Evolutionary conservation across 1,140 invertebrate genomes (phyloP).

Genomic region (Drosophila subpulchrella): DNA sequence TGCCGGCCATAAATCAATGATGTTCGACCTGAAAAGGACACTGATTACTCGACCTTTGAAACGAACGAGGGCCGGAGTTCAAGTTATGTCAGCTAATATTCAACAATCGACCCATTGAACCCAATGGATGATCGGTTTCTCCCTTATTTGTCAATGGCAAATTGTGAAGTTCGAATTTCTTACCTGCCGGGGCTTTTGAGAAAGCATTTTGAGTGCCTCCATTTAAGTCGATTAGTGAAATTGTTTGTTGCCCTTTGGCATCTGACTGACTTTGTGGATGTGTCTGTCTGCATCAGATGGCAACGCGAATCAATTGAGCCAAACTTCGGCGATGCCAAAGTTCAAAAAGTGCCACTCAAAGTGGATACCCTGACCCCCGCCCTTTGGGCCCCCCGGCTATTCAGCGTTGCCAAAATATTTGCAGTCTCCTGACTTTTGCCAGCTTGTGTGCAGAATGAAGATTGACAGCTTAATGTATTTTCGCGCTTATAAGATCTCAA

Average conservation of each 20-base stretch:
- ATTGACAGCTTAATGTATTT: slow-evolving; percentile 81
- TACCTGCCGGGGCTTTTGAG: slow-evolving; percentile 24
- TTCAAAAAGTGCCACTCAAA: slow-evolving; percentile 80
- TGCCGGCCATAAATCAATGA: slow-evolving; percentile 60
- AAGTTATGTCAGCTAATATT: slow-evolving; percentile 45
- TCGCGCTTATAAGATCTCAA: slow-evolving; percentile 53
- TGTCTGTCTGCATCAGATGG: slow-evolving; percentile 46
- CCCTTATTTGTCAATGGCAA: slow-evolving; percentile 44
- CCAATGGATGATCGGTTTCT: slow-evolving; percentile 19
- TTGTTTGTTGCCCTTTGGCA: slow-evolving; percentile 66
- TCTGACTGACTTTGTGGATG: slow-evolving; percentile 34
- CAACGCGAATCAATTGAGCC: slow-evolving; percentile 71
- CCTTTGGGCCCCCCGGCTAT: slow-evolving; percentile 17
- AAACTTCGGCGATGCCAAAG: slow-evolving; percentile 70
- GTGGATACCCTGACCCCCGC: slow-evolving; percentile 1
- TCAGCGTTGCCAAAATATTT: slow-evolving; percentile 72
- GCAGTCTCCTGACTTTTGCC: slow-evolving; percentile 42
- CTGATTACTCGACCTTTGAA: slow-evolving; percentile 29
- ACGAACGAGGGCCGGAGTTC: slow-evolving; percentile 2
- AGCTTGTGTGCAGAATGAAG: slow-evolving; percentile 56
- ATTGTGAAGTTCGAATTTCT: slow-evolving; percentile 44
- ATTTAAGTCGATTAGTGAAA: slow-evolving; percentile 57
- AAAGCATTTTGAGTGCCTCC: slow-evolving; percentile 49
- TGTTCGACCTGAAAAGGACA: slow-evolving; percentile 50
- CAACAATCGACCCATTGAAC: slow-evolving; percentile 21